Evolutionary conservation across 2,888 invertebrate species (phyloP).

Genomic region (Brassicogethes aeneus): DNA sequence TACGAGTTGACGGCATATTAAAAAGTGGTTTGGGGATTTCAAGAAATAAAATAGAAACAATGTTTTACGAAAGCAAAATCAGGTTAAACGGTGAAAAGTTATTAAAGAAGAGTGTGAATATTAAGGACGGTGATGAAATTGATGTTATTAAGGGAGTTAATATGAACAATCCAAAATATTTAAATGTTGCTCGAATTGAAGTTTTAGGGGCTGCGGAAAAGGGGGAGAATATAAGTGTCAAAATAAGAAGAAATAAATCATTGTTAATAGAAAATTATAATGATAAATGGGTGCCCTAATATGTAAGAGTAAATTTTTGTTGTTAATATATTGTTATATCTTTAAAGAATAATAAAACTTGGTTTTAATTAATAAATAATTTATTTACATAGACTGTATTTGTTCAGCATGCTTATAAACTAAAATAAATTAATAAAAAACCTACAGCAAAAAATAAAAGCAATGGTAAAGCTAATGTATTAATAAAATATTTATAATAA

Average conservation of each 20-base stretch:
- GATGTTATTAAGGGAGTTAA: constrained; percentile 65
- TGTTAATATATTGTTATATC: neutral
- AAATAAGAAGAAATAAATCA: constrained; percentile 57
- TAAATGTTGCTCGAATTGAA: constrained; percentile 61
- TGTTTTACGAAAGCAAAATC: constrained; percentile 74
- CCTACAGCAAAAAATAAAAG: no score
- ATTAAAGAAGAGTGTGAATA: constrained; percentile 62
- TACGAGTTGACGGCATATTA: constrained; percentile 61
- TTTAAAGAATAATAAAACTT: neutral
- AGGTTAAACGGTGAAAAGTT: constrained; percentile 70
- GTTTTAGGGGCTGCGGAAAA: constrained; percentile 47
- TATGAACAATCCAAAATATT: constrained; percentile 56
- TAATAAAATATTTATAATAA: no score
- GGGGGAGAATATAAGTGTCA: constrained; percentile 50
- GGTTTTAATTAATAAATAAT: neutral
- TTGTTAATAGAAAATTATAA: constrained; percentile 66
- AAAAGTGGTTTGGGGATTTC: constrained; percentile 62
- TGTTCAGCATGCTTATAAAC: neutral
- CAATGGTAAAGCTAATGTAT: no score
- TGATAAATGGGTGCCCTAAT: constrained; percentile 39
- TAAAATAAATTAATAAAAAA: neutral
- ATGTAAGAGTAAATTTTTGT: neutral
- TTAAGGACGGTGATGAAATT: constrained; percentile 63
- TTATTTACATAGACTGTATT: neutral
- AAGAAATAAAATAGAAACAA: constrained; percentile 69